These are phyloP conservation scores for Callipepla squamata DNA, from an alignment of 2,113 vertebrate genomes.

Conservation along the genomic window DNA sequence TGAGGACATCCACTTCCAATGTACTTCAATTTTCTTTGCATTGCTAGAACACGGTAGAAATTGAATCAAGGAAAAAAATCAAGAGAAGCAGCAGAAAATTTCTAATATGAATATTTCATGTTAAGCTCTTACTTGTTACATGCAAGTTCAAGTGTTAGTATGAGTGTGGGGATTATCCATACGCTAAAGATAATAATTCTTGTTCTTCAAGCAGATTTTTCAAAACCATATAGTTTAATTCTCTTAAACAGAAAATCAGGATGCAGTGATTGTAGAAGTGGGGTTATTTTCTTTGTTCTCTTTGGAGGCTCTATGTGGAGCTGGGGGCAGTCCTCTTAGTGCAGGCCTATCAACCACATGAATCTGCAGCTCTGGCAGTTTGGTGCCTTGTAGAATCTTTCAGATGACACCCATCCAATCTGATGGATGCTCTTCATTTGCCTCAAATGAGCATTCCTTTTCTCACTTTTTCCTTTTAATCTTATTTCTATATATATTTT, in stretches of 20 bases:
- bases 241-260: neutral
- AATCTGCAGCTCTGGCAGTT: neutral
- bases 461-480: neutral
- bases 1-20: neutral
- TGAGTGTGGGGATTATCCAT: neutral
- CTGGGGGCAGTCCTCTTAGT: neutral
- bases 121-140: neutral
- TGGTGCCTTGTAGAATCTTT: neutral
- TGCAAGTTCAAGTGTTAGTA: neutral
- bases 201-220: neutral
- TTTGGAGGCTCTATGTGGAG: neutral
- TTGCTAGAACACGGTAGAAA: neutral
- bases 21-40: neutral
- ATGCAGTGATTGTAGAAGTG: neutral
- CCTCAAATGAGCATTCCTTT: neutral
- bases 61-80: neutral
- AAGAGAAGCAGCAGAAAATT: neutral
- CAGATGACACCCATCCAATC: fast-evolving
- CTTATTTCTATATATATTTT: neutral
- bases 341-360: neutral
- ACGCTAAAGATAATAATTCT: neutral
- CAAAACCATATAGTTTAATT: neutral
- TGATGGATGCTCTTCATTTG: neutral
- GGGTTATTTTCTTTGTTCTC: neutral
- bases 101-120: neutral